Conservation (phyloP, 2,797 vertebrate genomes). For the Centroberyx gerrardi region DNA sequence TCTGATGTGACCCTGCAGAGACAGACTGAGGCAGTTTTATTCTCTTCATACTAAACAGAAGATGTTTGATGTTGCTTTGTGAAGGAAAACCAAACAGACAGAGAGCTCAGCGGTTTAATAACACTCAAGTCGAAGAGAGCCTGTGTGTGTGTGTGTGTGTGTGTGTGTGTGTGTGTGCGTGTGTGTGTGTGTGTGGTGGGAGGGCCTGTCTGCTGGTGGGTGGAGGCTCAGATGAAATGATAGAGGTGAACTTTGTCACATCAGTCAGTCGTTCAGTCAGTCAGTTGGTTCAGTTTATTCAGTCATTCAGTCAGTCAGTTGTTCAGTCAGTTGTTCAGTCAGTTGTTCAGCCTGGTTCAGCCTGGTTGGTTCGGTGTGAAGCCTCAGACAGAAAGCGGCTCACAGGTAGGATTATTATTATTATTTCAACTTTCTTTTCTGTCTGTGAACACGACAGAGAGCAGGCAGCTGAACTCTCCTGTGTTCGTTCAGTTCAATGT, state of each 20-base stretch:
- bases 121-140: no score
- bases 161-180: background rate
- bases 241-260: conserved; percentile 59
- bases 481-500: no score
- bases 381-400: background rate
- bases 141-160: conserved; percentile 17
- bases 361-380: background rate
- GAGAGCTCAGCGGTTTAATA: no score
- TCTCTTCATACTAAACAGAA: no score
- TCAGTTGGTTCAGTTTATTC: background rate
- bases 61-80: no score
- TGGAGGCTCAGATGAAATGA: conserved; percentile 13
- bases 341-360: no score
- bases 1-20: no score
- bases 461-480: no score
- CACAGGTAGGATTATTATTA: background rate
- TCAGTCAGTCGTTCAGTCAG: conserved; percentile 27
- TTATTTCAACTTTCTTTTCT: background rate
- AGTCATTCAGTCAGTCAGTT: background rate
- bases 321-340: no score
- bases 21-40: no score
- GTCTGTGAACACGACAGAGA: no score
- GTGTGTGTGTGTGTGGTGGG: background rate
- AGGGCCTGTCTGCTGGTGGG: conserved; percentile 22
- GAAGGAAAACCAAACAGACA: no score